Percentiles rank a stretch among this genome's conserved stretches.
These are phyloP conservation scores for Mirounga angustirostris DNA, from an alignment of 2,113 vertebrate genomes.

Conservation along the genomic window DNA sequence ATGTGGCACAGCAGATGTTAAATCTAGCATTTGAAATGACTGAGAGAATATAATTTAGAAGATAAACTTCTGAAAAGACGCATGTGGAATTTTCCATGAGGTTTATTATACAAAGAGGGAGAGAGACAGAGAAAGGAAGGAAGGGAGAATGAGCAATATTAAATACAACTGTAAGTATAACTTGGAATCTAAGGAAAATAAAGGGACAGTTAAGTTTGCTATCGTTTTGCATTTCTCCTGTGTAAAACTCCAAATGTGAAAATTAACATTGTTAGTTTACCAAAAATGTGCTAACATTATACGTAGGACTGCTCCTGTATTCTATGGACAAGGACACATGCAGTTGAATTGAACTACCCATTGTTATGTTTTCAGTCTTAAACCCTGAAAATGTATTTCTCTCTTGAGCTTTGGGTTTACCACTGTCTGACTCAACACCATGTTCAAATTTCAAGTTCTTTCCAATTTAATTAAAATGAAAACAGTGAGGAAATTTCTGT, in stretches of 20 bases:
- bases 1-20: neutral
- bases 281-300: neutral
- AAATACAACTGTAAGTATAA: neutral
- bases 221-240: neutral
- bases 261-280: neutral
- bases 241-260: neutral
- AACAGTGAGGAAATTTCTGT: slow-evolving; percentile 42
- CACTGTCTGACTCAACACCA: slow-evolving; percentile 22
- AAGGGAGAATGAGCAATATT: neutral
- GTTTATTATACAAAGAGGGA: neutral
- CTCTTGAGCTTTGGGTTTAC: neutral
- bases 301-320: neutral
- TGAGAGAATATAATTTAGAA: neutral
- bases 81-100: neutral
- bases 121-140: neutral
- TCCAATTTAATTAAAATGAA: slow-evolving; percentile 68
- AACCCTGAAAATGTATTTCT: slow-evolving; percentile 13
- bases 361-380: neutral
- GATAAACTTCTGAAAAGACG: neutral
- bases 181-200: neutral
- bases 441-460: slow-evolving; percentile 21
- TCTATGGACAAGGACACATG: neutral
- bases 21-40: neutral
- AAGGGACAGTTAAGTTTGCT: neutral
- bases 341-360: neutral